Evolutionary conservation across 2,888 invertebrate genomes (phyloP), one percentile per base, ranked within the genome.

Genomic region (Lepidocyrtoides sp.): DNA sequence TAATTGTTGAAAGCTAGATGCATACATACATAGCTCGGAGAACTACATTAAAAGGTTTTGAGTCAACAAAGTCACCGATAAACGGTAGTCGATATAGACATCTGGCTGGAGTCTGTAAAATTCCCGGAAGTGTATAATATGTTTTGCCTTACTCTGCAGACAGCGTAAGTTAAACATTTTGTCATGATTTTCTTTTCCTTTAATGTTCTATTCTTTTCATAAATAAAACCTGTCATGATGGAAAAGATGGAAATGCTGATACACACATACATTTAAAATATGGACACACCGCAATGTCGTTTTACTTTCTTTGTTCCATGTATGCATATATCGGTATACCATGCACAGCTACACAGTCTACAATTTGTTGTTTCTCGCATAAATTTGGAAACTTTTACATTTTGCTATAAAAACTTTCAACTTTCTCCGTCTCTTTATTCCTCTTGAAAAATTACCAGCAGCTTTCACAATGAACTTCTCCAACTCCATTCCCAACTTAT

Each of bases 351-450:
- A 36, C 36, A 4, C 3, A 66, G 4, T 1, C 2, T n/a, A 48
- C 23, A 75, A 75, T 75, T 75, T 75, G 48, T 75, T 41, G 72
- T 44, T 36, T 32, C 20, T 44, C 75, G 8, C 12, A 44, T 85
- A 54, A 83, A 10, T 54, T 36, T n/a, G 2, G 12, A 51, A 85
- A 85, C 69, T 72, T 85, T 85, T 66, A 14, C 69, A 85, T 85
- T 69, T 83, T 69, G 51, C 54, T 17, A 41, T 20, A 36, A 32
- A 84, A 85, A 17, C 32, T 29, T 26, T 17, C 10, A 4, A 66
- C 36, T 84, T 69, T 32, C 44, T 23, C 4, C 48, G 0, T 32
- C 23, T 41, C 29, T 51, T 29, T 51, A 10, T 26, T 36, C 23
- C 29, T 51, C 63, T n/a, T 12, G 32, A 17, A 81, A 81, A 81